Evolutionary conservation across 1,140 invertebrate species (phyloP), one percentile per base, ranked within the genome.

Genomic region (Drosophila parvula): DNA sequence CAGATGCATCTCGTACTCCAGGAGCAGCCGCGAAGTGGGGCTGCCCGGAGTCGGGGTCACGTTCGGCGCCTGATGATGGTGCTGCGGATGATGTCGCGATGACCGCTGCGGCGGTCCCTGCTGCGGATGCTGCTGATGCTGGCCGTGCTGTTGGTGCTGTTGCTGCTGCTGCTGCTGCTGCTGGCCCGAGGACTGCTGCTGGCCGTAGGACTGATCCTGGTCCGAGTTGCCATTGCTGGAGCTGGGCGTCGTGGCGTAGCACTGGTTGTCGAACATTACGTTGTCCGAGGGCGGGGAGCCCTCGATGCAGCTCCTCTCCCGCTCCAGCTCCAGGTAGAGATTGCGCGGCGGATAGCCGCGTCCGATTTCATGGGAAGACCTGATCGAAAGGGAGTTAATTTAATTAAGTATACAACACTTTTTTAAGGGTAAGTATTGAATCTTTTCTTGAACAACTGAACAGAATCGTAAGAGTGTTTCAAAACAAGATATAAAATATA

Each of bases 1-100:
- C 44, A 98, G 94, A 93, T 98, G 97, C 95, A 98, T 97, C 93
- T 99, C 98, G 92, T 99, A 98, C 93, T 98, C 97, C 57, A 98
- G 94, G 6, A 98, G 94, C 1, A 98, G 94, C 38, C 97, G 93
- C 59, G 96, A 97, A 11, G 97, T 98, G 10, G 97, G 97, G 14
- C 97, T 97, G 22, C 96, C 96, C 3, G 97, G 96, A 0, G 96
- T 96, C 10, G 96, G 96, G 5, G 95, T 95, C 5, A 93, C 93
- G 85, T 94, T 94, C 2, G 94, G 93, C 44, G 94, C 93, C 53
- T 93, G 93, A 58, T 84, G 88, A 78, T 91, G 83, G 76, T 88
- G 91, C 55, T 79, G 50, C 4, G 32, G 50, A 36, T 53, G 82
- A 48, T 90, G 89, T 8, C 88, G 75, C 22, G 81, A 77, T 10